A percentile compares a stretch with the other conserved stretches of the same genome.
phyloP scores from a whole-genome alignment of 2,113 vertebrate genomes.

The Nyctibius bracteatus region DNA sequence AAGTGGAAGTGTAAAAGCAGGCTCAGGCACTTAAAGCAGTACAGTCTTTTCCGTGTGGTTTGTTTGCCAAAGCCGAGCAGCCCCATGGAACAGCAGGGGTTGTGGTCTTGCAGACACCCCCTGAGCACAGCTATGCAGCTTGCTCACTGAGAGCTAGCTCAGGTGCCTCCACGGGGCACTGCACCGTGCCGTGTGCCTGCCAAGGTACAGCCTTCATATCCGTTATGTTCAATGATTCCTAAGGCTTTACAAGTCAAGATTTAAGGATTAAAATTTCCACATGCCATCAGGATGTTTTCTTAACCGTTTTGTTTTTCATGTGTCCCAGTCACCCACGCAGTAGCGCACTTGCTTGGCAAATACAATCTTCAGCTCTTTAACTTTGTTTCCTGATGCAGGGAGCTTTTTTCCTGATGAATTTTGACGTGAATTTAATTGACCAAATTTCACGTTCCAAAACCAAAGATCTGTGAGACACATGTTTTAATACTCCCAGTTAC shows the following conservation, averaged over 20 bases:
- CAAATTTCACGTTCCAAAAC: slow-evolving; percentile 22
- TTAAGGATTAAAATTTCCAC: neutral
- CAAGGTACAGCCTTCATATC: neutral
- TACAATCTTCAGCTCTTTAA: neutral
- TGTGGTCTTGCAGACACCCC: neutral
- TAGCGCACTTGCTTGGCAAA: neutral
- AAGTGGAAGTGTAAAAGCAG: neutral
- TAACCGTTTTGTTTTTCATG: neutral
- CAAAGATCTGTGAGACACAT: slow-evolving; percentile 42
- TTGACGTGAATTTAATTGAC: slow-evolving; percentile 27
- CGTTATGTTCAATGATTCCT: neutral
- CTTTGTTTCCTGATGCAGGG: slow-evolving; percentile 11
- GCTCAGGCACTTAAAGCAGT: neutral
- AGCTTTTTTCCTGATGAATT: slow-evolving; percentile 26
- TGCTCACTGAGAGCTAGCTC: neutral
- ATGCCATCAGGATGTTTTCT: neutral
- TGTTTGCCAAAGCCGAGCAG: neutral
- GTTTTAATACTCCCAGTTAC: slow-evolving; percentile 6
- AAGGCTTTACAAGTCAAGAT: neutral
- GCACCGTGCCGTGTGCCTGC: fast-evolving
- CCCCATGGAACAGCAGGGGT: neutral
- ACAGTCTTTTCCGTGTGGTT: neutral
- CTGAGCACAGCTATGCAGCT: fast-evolving
- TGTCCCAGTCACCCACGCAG: neutral
- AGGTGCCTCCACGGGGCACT: neutral